A percentile compares a stretch with the other conserved stretches of the same genome.
These are phyloP conservation scores for Oryzias sinensis DNA, from an alignment of 2,797 vertebrate species.

Conservation along the genomic window DNA sequence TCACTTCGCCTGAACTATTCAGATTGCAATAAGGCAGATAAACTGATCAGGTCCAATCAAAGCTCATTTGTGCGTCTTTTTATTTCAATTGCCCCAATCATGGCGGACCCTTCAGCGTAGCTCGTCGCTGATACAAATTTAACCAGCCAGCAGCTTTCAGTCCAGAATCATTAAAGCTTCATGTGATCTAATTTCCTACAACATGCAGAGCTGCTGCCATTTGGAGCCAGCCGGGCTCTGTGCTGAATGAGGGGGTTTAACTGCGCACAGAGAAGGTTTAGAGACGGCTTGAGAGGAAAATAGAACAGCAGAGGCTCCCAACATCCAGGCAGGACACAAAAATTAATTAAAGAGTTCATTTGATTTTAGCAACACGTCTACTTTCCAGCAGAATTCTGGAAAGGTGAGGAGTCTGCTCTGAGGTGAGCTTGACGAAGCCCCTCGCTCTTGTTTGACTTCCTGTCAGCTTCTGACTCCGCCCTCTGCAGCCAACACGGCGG, in stretches of 20 bases:
- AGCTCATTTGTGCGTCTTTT: constrained; percentile 26
- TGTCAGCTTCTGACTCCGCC: constrained; percentile 22
- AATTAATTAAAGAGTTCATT: too few species aligned
- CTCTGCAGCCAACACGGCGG: constrained; percentile 22
- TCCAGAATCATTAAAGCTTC: constrained; percentile 42
- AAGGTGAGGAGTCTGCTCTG: background rate
- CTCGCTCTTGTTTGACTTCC: constrained; percentile 19
- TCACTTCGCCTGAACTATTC: constrained; percentile 17
- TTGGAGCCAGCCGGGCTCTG: constrained; percentile 4
- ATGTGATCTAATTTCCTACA: constrained; percentile 50
- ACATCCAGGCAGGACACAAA: too few species aligned
- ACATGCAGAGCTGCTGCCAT: constrained; percentile 22
- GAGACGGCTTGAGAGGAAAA: background rate
- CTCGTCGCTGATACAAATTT: constrained; percentile 35
- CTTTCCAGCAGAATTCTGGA: too few species aligned
- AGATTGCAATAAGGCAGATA: constrained; percentile 32
- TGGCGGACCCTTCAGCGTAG: constrained; percentile 6
- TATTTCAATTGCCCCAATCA: constrained; percentile 27
- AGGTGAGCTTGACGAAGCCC: constrained; percentile 38
- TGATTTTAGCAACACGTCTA: too few species aligned
- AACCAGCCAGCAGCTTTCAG: constrained; percentile 44
- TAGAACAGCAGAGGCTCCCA: background rate
- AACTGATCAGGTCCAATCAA: constrained; percentile 37
- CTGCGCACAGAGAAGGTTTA: background rate
- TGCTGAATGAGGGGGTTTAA: too few species aligned